A percentile compares a stretch with the other conserved stretches of the same genome.
phyloP scores from a whole-genome alignment of 2,797 vertebrate species.

The Thamnophis elegans region DNA sequence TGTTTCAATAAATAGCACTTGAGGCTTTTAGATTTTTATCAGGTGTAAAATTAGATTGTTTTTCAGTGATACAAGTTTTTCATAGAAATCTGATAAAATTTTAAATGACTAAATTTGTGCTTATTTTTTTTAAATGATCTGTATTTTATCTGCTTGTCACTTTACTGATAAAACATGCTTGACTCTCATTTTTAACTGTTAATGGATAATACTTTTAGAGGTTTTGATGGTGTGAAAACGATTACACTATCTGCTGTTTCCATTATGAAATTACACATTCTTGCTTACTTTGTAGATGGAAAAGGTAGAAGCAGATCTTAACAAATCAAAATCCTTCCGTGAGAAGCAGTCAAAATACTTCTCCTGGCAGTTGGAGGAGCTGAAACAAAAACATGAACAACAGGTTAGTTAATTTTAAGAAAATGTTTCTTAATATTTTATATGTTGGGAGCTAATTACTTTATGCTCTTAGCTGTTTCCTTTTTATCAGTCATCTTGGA shows the following conservation, averaged over 20 bases:
- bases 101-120: background rate
- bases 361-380: conserved; percentile 80
- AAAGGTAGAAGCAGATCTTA: conserved; percentile 89
- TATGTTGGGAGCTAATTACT: background rate
- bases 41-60: background rate
- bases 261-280: conserved; percentile 68
- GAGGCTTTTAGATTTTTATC: background rate
- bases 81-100: background rate
- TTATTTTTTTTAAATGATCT: background rate
- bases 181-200: background rate
- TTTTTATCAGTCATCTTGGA: background rate
- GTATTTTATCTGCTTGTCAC: background rate
- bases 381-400: conserved; percentile 82
- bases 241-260: background rate
- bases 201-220: background rate
- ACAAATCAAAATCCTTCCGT: conserved; percentile 83
- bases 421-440: background rate
- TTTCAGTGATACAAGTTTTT: background rate
- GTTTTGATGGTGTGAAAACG: conserved; percentile 53
- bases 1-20: background rate
- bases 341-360: conserved; percentile 90
- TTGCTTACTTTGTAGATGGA: conserved; percentile 82
- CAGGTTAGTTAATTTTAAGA: conserved; percentile 76
- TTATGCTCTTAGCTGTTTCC: background rate
- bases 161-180: background rate